Evolutionary conservation across 2,888 invertebrate genomes (phyloP), one percentile per base, ranked within the genome.

Genomic region (Parthenolecanium corni): DNA sequence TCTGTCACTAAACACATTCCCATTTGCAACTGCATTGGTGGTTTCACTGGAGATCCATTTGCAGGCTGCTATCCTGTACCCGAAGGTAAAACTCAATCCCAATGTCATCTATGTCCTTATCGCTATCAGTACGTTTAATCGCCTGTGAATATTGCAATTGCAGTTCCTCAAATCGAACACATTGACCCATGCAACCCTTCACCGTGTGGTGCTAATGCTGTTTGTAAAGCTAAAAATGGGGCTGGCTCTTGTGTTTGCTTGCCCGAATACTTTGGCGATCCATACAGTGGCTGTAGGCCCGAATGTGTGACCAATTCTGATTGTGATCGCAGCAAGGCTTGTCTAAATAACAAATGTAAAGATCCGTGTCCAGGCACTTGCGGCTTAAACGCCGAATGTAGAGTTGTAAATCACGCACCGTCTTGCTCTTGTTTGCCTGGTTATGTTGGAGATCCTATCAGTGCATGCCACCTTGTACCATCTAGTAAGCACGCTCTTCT

Each of bases 221-320:
- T 86, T 68, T 92, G 92, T 74, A 85, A 82, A 74, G 86, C 87
- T 75, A 79, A 82, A 70, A 82, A 85, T 71, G 86, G 85, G 68
- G 84, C 84, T 64, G 89, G 89, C 52, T 86, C 89, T 66, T 91
- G 90, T 73, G 79, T 81, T 66, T 91, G 90, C 75, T 76, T 87
- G 67, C 80, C 83, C 64, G 87, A 88, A 70, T 90, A 88, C 73
- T 85, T 83, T 70, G 90, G 91, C 57, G 89, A 90, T 76, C 90
- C 90, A 1, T 89, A 90, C 70, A 77, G 84, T 47, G 86, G 86
- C 71, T 91, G 91, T 73, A 79, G 88, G 71, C 90, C 90, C 24
- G 89, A 91, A 78, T 91, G 91, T 73, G 83, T 89, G n/a, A 80
- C 86, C 68, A 90, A 90, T 73, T 82, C 85, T 9, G 90, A 92